A percentile compares a stretch with the other conserved stretches of the same genome.
Evolutionary conservation across 1,140 invertebrate species (phyloP).

Genomic region (Bombus superbus): DNA sequence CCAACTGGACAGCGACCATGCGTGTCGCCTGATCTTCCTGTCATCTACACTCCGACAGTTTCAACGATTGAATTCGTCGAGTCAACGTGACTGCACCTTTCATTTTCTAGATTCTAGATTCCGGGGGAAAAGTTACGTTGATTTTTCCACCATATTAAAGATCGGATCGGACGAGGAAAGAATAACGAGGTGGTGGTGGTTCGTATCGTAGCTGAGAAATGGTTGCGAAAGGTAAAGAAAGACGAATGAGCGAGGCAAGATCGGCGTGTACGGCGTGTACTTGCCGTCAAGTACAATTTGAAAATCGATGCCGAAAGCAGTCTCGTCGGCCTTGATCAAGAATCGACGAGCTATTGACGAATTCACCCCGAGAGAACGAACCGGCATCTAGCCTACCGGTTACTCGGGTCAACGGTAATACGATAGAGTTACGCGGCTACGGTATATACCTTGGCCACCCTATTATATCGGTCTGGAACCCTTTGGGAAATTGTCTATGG

Average conservation of each 20-base stretch:
- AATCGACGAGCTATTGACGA: slow-evolving; percentile 57
- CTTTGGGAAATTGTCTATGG: slow-evolving; percentile 78
- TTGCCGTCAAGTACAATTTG: slow-evolving; percentile 67
- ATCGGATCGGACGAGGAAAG: not conserved
- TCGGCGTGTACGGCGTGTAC: slow-evolving; percentile 46
- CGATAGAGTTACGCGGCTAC: slow-evolving; percentile 66
- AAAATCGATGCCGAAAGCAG: slow-evolving; percentile 58
- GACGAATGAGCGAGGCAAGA: slow-evolving; percentile 50
- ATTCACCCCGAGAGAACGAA: slow-evolving; percentile 59
- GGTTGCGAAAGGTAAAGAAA: not conserved
- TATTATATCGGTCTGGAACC: slow-evolving; percentile 75
- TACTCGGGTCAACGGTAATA: slow-evolving; percentile 57
- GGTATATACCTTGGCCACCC: slow-evolving; percentile 66
- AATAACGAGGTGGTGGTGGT: not conserved
- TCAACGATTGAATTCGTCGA: not conserved
- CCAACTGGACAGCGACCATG: slow-evolving; percentile 17
- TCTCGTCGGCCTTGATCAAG: slow-evolving; percentile 19
- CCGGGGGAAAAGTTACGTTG: too few species aligned
- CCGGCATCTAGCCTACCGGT: slow-evolving; percentile 10
- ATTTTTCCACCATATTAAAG: too few species aligned
- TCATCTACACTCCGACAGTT: not conserved
- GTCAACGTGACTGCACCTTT: not conserved
- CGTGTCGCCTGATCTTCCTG: not conserved
- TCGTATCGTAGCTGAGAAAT: not conserved
- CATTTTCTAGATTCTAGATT: not conserved